Base-by-base conservation (phyloP, 2,113 vertebrate species). In the Pseudorectes ferrugineus region DNA sequence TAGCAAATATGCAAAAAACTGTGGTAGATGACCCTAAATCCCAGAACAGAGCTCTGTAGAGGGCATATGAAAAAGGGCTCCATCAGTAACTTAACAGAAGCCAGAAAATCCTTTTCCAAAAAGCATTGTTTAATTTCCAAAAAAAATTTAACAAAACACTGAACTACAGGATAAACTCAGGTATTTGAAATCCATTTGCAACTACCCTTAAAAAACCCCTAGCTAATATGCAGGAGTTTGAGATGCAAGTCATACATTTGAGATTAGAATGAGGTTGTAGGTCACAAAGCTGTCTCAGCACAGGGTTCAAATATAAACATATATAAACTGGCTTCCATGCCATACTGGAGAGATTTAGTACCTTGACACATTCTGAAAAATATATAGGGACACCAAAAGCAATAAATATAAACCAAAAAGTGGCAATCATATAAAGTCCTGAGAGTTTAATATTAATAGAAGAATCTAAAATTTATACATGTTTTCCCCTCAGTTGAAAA, bases 401-500 rank as follows among this genome's bases (percentile, higher is more conserved):
- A 95, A 96, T 96, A 96, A 96, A 96, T 94, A 94, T 68, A 59
- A 95, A 87, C 86, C 78, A 94, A 94, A 97, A 95, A 96, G 93
- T 95, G 79, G 84, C 77, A 94, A 94, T 94, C 76, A 94, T 71
- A 26, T 71, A 85, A 93, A 91, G 73, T 96, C 93, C 45, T 85
- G 93, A 84, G 79, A 96, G 68, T 96, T 94, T 95, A 96, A 96
- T 96, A 96, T 97, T 96, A 92, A 93, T 88, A 77, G 81, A 85
- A 92, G 80, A 87, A 91, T 74, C 65, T 91, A 51, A 88, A 92
- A 74, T 92, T 55, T 82, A 87, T 57, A 94, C 81, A 70, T 93
- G 35, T 75, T 93, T 55, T 31, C 28, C 26, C 20, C 40, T 77
- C 33, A 1, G 14, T 61, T 71, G 48, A 93, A 95, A 93, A 48